Evolutionary conservation across 2,888 invertebrate species (phyloP), one percentile per base, ranked within the genome.

Genomic region (Graphium colonna): DNA sequence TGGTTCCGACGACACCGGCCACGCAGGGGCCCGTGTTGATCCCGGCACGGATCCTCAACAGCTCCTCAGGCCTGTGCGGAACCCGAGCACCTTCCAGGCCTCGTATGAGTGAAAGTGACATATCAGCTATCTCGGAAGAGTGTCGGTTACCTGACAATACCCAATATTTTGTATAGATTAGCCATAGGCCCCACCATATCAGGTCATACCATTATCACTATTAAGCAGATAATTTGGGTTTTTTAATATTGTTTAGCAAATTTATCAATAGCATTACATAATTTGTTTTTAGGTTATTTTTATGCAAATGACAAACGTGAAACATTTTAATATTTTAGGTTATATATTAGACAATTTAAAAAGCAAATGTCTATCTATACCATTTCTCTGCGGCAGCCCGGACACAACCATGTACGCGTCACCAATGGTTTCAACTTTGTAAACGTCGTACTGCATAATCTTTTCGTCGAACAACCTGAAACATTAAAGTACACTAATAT

Each of bases 381-480:
- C 92, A 59, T 91, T 91, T 60, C 90, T 77, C 62, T 91, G 88
- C 0, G 91, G 91, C 13, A 91, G 67, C 0, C 92, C 92, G 0
- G 91, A 91, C 0, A 91, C 92, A 0, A 92, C 92, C 92, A 92
- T 92, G 64, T 92, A 92, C 0, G 92, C 91, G 61, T 92, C 92
- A 0, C 92, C 92, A 10, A 92, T 92, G 0, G 92, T 92, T 64
- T 92, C 92, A 44, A 94, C 94, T 65, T 95, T 95, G 78, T 95
- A 95, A 0, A 94, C 94, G 62, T 94, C 93, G 71, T 93, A 94
- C 59, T 92, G 91, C 68, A 91, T 91, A 65, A 94, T 94, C 59
- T 92, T 92, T 48, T 92, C 91, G 63, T 95, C 95, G 69, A 95
- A 95, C 52, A 93, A 89, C 56, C 89, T 89, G 73, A 0, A 69